Base-by-base conservation (phyloP, 2,888 invertebrate genomes). In the Acrocyrtus sp. region DNA sequence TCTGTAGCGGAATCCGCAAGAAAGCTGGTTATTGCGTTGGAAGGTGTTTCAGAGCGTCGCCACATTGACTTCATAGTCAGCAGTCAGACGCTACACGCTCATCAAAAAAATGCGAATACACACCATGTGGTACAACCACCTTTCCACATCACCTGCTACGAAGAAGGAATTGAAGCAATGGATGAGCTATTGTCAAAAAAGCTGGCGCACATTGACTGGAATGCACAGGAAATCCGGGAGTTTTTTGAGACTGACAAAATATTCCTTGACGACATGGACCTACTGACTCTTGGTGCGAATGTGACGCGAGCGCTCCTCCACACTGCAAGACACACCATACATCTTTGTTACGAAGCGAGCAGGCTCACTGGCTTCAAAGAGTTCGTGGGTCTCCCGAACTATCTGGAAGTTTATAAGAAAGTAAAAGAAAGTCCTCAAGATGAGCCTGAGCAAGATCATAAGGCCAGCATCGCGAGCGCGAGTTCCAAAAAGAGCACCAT, bases 211-310 rank as follows among this genome's bases (percentile, higher is more conserved):
- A 3, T 27, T 24, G 68, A 68, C 10, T 68, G 68, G 68, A 29
- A 15, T 4, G 17, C 39, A n/a, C 48, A 57, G 10, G 62, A 74
- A 27, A 54, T 62, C 1, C 43, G 19, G 19, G 61, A 67, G 41
- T 62, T 73, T 29, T 60, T 73, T 50, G 63, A 67, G 41, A 45
- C 53, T n/a, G 69, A 74, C 51, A 74, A 74, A 39, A 74, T 74
- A 6, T 63, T 58, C 17, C 51, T 69, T 1, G 74, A 74, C 27
- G 45, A 34, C 10, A 26, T 74, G 63, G 74, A 74, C 34, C 19
- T 69, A 8, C 48, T 74, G 1, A 54, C 74, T 1, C 21, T 74
- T 2, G 69, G 65, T 12, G 69, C 69, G 10, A 60, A 51, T 2
- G 63, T 69, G 3, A 34, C 58, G 2, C 43, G 74, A 47, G 39